Percentiles rank a stretch among this genome's conserved stretches.
Evolutionary conservation across 2,113 vertebrate species (phyloP).

Genomic region (Poeciliopsis retropinna): DNA sequence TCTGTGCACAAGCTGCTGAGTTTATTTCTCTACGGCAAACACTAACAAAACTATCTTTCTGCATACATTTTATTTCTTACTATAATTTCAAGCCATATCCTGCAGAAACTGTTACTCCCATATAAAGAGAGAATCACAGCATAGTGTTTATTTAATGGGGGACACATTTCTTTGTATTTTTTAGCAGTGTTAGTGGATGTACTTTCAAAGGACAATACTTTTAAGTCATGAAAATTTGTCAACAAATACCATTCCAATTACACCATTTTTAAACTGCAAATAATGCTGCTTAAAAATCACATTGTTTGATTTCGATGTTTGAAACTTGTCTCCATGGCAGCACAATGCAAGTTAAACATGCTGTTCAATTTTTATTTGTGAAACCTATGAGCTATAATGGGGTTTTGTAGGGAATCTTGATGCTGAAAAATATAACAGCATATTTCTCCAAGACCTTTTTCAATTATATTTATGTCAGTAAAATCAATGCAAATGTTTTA

Average conservation of each 20-base stretch:
- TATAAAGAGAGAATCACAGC: neutral
- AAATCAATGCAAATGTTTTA: neutral
- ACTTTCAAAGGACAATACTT: neutral
- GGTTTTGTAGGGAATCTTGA: neutral
- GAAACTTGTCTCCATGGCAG: no score
- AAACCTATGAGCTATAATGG: neutral
- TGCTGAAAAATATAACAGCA: neutral
- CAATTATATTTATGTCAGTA: neutral
- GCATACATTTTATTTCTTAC: slow-evolving; percentile 20
- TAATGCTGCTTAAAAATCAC: no score
- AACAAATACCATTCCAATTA: neutral
- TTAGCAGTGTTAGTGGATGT: neutral
- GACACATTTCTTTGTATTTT: neutral
- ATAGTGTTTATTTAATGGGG: neutral
- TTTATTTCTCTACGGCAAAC: slow-evolving; percentile 33
- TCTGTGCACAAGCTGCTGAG: slow-evolving; percentile 66
- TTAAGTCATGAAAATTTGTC: neutral
- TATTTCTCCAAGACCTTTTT: neutral
- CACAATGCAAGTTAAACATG: neutral
- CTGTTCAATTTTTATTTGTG: neutral
- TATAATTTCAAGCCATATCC: slow-evolving; percentile 5
- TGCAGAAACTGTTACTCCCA: slow-evolving; percentile 1
- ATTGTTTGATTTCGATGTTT: no score
- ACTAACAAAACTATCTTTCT: slow-evolving; percentile 6
- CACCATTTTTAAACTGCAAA: no score